A percentile compares a stretch with the other conserved stretches of the same genome.
phyloP scores from a whole-genome alignment of 1,140 invertebrate genomes.

The Nephila pilipes region DNA sequence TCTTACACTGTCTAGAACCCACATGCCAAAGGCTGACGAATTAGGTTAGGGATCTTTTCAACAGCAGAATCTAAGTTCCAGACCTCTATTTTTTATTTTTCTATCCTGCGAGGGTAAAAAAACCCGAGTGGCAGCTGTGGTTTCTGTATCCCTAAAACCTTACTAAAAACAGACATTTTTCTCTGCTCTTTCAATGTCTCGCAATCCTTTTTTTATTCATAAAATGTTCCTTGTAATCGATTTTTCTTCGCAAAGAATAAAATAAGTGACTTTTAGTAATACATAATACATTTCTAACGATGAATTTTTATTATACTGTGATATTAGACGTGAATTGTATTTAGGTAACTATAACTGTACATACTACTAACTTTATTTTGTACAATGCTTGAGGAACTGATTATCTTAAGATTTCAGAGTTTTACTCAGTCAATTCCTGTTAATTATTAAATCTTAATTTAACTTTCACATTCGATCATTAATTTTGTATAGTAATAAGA shows the following conservation, averaged over 20 bases:
- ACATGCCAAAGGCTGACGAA: background rate
- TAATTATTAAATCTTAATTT: too few species aligned
- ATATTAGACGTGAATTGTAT: background rate
- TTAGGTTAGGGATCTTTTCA: slow-evolving; percentile 25
- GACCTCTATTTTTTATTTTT: background rate
- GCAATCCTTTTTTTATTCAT: background rate
- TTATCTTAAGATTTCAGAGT: too few species aligned
- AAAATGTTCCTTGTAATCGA: slow-evolving; percentile 21
- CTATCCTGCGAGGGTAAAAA: background rate
- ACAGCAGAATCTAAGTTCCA: background rate
- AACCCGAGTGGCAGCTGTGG: background rate
- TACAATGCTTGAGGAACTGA: too few species aligned
- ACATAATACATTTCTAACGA: background rate
- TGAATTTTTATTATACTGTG: background rate
- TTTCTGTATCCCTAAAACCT: slow-evolving; percentile 12
- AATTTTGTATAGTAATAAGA: too few species aligned
- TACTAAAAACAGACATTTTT: slow-evolving; percentile 17
- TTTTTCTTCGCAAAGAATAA: background rate
- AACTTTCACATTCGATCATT: too few species aligned
- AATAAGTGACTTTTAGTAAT: background rate
- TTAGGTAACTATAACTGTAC: background rate
- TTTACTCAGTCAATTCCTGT: too few species aligned
- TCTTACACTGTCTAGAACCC: background rate
- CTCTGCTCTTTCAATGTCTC: background rate
- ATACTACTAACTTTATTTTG: too few species aligned